These are phyloP conservation scores for Cataglyphis hispanica DNA, from an alignment of 1,140 invertebrate genomes.

Conservation along the genomic window DNA sequence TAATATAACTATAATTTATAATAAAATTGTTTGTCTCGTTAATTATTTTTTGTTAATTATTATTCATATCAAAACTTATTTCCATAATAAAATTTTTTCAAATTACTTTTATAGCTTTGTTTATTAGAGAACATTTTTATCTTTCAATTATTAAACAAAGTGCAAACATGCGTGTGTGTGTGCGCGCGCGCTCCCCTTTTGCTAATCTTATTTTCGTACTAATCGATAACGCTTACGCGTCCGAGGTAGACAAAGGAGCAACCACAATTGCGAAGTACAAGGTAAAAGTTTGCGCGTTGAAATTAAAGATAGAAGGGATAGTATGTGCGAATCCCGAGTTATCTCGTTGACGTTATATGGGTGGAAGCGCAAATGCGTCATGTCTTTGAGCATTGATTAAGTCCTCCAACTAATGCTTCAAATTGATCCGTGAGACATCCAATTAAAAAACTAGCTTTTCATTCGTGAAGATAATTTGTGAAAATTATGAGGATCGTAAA, in stretches of 20 bases:
- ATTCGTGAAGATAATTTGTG: background rate
- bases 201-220: conserved; percentile 57
- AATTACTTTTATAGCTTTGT: conserved; percentile 19
- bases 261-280: conserved; percentile 28
- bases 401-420: background rate
- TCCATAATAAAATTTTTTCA: background rate
- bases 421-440: background rate
- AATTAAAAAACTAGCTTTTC: background rate
- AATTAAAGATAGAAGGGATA: conserved; percentile 38
- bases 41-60: no score
- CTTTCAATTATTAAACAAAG: conserved; percentile 34
- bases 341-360: conserved; percentile 10
- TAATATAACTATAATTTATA: no score
- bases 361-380: conserved; percentile 25
- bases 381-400: background rate
- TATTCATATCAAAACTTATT: background rate
- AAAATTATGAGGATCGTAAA: background rate
- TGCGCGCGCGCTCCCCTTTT: conserved; percentile 37
- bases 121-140: conserved; percentile 21
- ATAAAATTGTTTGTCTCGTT: background rate
- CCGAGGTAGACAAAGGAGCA: conserved; percentile 45
- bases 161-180: conserved; percentile 43
- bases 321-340: background rate
- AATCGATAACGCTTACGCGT: conserved; percentile 49
- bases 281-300: conserved; percentile 32